A percentile compares a stretch with the other conserved stretches of the same genome.
Evolutionary conservation across 2,888 invertebrate species (phyloP).

Genomic region (Allolobophora icterica): DNA sequence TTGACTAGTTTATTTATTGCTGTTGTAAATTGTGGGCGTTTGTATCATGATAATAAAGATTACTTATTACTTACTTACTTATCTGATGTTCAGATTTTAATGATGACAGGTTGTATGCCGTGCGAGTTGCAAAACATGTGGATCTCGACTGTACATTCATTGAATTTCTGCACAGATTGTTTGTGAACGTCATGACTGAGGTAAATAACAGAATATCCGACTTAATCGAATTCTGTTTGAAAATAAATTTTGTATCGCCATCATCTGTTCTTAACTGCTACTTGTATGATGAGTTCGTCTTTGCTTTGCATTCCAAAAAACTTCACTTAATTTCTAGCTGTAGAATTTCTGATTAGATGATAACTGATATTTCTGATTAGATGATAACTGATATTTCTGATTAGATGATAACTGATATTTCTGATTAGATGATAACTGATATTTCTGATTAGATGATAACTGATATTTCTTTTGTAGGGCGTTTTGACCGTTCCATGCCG

Average conservation of each 20-base stretch:
- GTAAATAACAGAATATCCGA: conserved; percentile 56
- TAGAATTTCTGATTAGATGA: neutral
- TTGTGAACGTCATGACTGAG: conserved; percentile 69
- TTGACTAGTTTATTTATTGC: too few species aligned
- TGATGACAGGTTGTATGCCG: conserved; percentile 68
- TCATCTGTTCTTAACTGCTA: neutral
- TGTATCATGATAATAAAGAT: too few species aligned
- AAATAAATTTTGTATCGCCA: neutral
- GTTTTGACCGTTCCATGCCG: neutral
- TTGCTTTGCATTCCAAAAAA: neutral
- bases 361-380: neutral
- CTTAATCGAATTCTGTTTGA: neutral
- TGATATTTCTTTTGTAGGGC: neutral
- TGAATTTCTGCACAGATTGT: conserved; percentile 72
- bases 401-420: neutral
- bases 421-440: neutral
- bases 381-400: neutral
- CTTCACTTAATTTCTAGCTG: neutral
- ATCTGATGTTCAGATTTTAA: neutral
- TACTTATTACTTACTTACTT: neutral
- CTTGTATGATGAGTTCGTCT: neutral
- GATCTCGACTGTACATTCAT: conserved; percentile 74
- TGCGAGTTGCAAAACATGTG: conserved; percentile 73
- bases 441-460: neutral
- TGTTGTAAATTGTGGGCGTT: neutral